Percentiles rank a stretch among this genome's conserved stretches.
These are phyloP conservation scores for Corythornis leucogaster DNA, from an alignment of 2,797 vertebrate species.

Conservation along the genomic window DNA sequence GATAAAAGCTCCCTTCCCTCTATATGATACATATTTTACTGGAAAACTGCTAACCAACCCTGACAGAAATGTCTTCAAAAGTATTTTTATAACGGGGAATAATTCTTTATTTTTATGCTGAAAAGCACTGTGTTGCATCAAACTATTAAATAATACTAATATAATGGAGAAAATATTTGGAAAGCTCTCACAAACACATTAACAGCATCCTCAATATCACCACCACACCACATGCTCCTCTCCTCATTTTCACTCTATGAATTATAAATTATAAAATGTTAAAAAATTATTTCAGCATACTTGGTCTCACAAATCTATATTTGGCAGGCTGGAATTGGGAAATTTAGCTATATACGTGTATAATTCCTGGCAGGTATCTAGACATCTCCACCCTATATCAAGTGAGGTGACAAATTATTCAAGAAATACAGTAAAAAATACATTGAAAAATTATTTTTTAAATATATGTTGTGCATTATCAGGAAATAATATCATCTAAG, in stretches of 20 bases:
- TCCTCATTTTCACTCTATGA: background rate
- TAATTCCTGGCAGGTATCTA: background rate
- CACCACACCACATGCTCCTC: background rate
- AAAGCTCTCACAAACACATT: background rate
- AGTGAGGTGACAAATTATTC: background rate
- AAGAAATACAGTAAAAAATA: background rate
- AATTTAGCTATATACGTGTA: background rate
- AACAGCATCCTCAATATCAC: accelerated
- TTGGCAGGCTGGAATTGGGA: background rate
- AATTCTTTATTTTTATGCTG: background rate
- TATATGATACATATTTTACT: background rate
- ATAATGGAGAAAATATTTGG: background rate
- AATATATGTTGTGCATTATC: background rate
- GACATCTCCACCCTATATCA: background rate
- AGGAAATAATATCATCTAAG: background rate
- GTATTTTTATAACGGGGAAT: background rate
- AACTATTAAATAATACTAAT: background rate
- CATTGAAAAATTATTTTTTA: background rate
- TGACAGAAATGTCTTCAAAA: background rate
- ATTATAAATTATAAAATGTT: background rate
- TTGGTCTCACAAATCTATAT: background rate
- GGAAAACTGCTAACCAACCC: background rate
- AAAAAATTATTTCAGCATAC: background rate
- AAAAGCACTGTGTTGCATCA: background rate
- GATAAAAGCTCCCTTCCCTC: background rate